Percentiles rank a stretch among this genome's conserved stretches.
These are phyloP conservation scores for Phortica magna DNA, from an alignment of 2,888 invertebrate genomes.

Conservation along the genomic window DNA sequence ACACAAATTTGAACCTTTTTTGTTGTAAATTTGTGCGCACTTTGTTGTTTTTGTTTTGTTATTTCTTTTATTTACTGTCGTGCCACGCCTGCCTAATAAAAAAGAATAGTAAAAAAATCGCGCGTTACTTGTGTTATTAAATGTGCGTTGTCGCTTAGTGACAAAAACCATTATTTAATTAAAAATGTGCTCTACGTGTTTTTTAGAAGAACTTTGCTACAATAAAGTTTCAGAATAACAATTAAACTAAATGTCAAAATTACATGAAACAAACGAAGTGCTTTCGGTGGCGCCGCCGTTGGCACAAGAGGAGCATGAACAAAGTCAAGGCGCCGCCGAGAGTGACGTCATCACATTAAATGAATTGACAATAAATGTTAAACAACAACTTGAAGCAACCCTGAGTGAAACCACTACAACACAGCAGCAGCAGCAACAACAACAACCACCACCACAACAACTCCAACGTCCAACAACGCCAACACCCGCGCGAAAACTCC, in stretches of 20 bases:
- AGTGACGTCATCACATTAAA: slow-evolving; percentile 56
- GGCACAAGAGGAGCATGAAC: not conserved
- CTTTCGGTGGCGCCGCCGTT: not conserved
- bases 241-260: slow-evolving; percentile 1
- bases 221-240: not conserved
- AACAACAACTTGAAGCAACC: slow-evolving; percentile 35
- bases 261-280: not conserved
- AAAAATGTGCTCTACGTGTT: no score
- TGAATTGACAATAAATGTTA: slow-evolving; percentile 8
- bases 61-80: no score
- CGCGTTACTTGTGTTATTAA: no score
- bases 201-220: no score
- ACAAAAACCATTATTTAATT: no score
- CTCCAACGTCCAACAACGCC: slow-evolving; percentile 59
- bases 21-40: slow-evolving; percentile 2
- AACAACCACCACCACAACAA: slow-evolving; percentile 29
- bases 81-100: no score
- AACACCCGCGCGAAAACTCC: slow-evolving; percentile 49
- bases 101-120: no score
- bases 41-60: not conserved
- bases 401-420: slow-evolving; percentile 51
- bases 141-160: no score
- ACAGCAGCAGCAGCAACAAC: slow-evolving; percentile 32
- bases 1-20: not conserved
- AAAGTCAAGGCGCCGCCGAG: not conserved